A percentile compares a stretch with the other conserved stretches of the same genome.
Evolutionary conservation across 1,140 invertebrate genomes (phyloP).

Genomic region (Pollicipes pollicipes): DNA sequence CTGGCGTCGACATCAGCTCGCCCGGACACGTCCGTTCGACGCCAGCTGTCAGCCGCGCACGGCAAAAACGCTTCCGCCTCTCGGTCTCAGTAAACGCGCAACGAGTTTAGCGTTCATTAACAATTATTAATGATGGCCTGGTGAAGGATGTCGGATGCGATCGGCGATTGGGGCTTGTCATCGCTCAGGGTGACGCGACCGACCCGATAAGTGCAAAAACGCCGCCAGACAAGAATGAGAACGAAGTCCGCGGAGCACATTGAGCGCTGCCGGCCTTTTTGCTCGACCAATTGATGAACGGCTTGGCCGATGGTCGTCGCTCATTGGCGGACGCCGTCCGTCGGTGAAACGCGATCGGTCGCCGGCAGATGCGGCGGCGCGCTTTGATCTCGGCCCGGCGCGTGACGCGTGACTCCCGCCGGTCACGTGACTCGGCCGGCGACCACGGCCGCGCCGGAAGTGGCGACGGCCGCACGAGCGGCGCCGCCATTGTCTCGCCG

Average conservation of each 20-base stretch:
- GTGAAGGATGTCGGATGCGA: background rate
- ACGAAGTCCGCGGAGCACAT: too few species aligned
- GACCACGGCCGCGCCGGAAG: background rate
- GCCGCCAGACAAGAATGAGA: background rate
- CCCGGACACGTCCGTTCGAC: background rate
- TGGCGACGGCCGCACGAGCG: background rate
- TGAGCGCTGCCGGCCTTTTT: background rate
- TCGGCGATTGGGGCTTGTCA: background rate
- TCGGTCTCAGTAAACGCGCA: background rate
- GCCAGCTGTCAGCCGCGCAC: background rate
- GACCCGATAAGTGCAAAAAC: background rate
- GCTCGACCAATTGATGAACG: background rate
- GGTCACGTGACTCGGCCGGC: background rate
- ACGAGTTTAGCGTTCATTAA: background rate
- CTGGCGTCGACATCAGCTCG: background rate
- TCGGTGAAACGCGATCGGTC: background rate
- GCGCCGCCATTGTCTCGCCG: too few species aligned
- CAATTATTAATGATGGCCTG: background rate
- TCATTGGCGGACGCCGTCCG: constrained; percentile 1
- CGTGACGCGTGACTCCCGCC: background rate
- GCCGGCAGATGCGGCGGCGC: background rate
- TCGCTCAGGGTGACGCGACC: background rate
- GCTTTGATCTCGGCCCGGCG: background rate
- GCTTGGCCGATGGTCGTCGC: background rate
- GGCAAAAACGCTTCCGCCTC: background rate